Conservation (phyloP, 2,113 vertebrate genomes). For the Pangasianodon gigas region DNA sequence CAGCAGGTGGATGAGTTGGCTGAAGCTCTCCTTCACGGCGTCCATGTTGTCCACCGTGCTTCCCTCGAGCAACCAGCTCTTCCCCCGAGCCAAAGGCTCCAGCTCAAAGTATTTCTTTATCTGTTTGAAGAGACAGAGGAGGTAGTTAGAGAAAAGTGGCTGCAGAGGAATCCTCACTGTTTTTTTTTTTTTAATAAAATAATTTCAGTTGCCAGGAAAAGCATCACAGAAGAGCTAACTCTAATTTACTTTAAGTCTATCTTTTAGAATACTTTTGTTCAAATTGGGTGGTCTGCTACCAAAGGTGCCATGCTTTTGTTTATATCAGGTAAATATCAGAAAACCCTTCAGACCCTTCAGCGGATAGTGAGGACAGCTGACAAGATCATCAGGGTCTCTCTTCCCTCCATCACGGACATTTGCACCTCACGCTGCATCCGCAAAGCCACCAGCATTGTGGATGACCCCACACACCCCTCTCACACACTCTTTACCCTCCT, state of each 20-base stretch:
- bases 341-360: too few relatives aligned
- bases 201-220: neutral
- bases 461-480: too few relatives aligned
- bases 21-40: conserved; percentile 90
- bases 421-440: too few relatives aligned
- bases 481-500: too few relatives aligned
- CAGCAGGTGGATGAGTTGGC: conserved; percentile 88
- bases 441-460: too few relatives aligned
- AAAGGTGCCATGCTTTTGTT: neutral
- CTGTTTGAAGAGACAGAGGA: conserved; percentile 65
- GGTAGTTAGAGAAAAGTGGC: neutral
- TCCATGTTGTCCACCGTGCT: conserved; percentile 88
- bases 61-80: conserved; percentile 95
- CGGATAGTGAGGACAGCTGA: too few relatives aligned
- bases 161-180: neutral
- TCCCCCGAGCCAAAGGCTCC: conserved; percentile 94
- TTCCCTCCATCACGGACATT: too few relatives aligned
- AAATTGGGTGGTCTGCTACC: neutral
- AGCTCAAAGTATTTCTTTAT: conserved; percentile 99
- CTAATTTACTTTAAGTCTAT: too few relatives aligned
- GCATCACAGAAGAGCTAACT: neutral
- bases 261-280: neutral
- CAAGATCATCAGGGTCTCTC: too few relatives aligned
- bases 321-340: too few relatives aligned
- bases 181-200: neutral